phyloP scores from a whole-genome alignment of 2,113 vertebrate species.

The Forbesichthys papilliferus region DNA sequence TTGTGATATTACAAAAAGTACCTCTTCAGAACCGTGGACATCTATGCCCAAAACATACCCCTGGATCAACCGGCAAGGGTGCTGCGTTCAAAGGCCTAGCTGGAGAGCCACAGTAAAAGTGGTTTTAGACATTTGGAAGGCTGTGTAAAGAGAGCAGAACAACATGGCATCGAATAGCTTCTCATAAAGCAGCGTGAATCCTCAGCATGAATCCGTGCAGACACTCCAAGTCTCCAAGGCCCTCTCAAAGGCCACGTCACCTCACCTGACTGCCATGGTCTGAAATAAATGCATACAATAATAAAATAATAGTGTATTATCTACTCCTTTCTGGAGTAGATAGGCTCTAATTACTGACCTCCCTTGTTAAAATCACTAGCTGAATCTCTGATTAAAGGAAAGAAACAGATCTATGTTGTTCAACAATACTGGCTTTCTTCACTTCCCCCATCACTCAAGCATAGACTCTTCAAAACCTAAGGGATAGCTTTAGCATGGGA shows the following conservation, averaged over 20 bases:
- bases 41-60: slow-evolving; percentile 26
- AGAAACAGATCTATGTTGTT: slow-evolving; percentile 44
- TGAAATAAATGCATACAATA: no score
- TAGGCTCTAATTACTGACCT: no score
- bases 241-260: background rate
- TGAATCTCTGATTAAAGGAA: slow-evolving; percentile 19
- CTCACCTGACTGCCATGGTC: background rate
- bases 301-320: no score
- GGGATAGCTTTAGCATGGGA: slow-evolving; percentile 37
- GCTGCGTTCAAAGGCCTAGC: slow-evolving; percentile 48
- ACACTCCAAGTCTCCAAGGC: slow-evolving; percentile 37
- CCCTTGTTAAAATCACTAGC: background rate
- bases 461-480: slow-evolving; percentile 40
- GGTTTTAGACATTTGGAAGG: slow-evolving; percentile 44
- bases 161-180: slow-evolving; percentile 35
- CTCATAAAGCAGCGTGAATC: slow-evolving; percentile 55
- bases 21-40: slow-evolving; percentile 18
- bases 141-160: slow-evolving; percentile 43
- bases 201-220: slow-evolving; percentile 30
- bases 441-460: slow-evolving; percentile 21
- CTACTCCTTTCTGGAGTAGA: no score
- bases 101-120: slow-evolving; percentile 47
- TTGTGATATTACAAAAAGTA: slow-evolving; percentile 1
- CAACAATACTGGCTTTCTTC: slow-evolving; percentile 52
- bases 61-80: slow-evolving; percentile 40